Evolutionary conservation across 2,888 invertebrate species (phyloP).

Genomic region (Hydriomena furcata): DNA sequence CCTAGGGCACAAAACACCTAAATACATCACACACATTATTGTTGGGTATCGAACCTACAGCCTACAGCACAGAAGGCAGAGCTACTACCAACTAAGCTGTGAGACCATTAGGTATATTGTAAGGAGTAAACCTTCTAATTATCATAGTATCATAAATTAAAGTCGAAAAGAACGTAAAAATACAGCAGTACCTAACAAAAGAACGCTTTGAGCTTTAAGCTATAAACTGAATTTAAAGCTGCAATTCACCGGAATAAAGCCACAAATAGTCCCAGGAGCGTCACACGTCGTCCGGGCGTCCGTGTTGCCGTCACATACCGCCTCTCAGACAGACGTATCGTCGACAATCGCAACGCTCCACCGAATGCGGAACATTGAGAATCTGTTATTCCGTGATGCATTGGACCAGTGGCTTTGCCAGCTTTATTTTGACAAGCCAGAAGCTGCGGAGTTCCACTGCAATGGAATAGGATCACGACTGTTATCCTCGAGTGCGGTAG

Average conservation of each 20-base stretch:
- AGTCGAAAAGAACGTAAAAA: not conserved
- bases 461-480: too few species aligned
- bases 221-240: slow-evolving; percentile 20
- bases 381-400: slow-evolving; percentile 23
- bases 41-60: too few species aligned
- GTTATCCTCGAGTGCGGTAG: too few species aligned
- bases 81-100: too few species aligned
- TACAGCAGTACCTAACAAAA: not conserved
- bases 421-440: slow-evolving; percentile 10
- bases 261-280: slow-evolving; percentile 20
- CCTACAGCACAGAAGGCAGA: too few species aligned
- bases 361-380: slow-evolving; percentile 11
- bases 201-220: slow-evolving; percentile 9
- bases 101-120: too few species aligned
- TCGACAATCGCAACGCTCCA: slow-evolving; percentile 30
- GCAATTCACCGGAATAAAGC: slow-evolving; percentile 17
- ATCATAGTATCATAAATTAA: too few species aligned
- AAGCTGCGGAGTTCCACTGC: not conserved
- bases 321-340: slow-evolving; percentile 29
- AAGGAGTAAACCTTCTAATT: too few species aligned
- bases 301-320: slow-evolving; percentile 26
- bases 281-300: slow-evolving; percentile 15
- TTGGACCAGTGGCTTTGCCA: slow-evolving; percentile 11
- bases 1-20: too few species aligned
- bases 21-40: too few species aligned